A percentile compares a stretch with the other conserved stretches of the same genome.
Evolutionary conservation across 2,113 vertebrate species (phyloP).

Genomic region (Calyptomena viridis): DNA sequence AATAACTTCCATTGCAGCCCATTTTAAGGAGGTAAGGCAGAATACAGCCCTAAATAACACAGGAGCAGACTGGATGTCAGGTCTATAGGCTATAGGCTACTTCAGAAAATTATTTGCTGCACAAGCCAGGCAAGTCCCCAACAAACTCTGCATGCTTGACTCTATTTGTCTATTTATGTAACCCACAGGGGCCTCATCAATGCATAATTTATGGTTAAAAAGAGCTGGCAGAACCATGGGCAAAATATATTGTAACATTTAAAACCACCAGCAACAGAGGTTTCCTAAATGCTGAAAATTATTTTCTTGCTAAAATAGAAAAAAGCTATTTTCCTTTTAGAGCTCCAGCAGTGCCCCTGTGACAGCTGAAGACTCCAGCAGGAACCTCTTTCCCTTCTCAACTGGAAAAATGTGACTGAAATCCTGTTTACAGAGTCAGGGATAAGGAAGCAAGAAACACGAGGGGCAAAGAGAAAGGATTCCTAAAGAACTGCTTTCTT

Average conservation of each 20-base stretch:
- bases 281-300: background rate
- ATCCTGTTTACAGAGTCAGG: background rate
- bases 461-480: background rate
- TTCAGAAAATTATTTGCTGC: constrained; percentile 30
- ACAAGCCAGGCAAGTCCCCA: background rate
- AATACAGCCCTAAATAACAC: constrained; percentile 41
- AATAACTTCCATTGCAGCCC: constrained; percentile 23
- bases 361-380: background rate
- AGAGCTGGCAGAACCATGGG: background rate
- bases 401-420: background rate
- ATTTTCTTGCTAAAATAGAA: background rate
- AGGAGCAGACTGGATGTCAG: background rate
- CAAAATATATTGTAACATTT: background rate
- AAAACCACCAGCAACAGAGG: constrained; percentile 2
- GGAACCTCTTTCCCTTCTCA: background rate
- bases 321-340: background rate
- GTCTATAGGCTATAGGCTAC: background rate
- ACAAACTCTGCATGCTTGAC: constrained; percentile 2
- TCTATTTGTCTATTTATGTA: constrained; percentile 21
- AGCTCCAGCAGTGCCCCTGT: background rate
- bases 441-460: background rate
- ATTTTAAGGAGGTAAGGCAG: constrained; percentile 19
- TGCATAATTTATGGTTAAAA: background rate
- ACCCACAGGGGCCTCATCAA: background rate
- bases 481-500: background rate